Evolutionary conservation across 1,140 invertebrate species (phyloP), one percentile per base, ranked within the genome.

Genomic region (Sarcophaga peregrina): DNA sequence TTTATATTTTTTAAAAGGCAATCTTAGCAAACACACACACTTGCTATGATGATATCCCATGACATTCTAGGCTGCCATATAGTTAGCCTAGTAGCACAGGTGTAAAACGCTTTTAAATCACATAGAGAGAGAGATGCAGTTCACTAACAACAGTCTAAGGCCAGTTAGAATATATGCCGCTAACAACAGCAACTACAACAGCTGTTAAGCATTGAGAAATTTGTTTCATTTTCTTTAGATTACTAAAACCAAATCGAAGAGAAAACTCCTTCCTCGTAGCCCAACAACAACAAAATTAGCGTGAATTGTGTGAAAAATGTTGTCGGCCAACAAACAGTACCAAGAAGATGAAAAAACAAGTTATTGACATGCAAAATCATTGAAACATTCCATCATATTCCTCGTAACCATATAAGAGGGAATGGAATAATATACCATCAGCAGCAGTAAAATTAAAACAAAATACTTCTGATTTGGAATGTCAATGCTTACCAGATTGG

Each of bases 11-110:
- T 76, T 6, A 9, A 47, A n/a, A 25, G 20, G 75, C 47, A 78
- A 78, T 78, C 47, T 78, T 78, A 78, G 50, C 52, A 78, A 47
- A 78, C 75, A 52, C 50, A 47, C 75, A 52, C 13, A 50, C 75
- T 46, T 46, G 15, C 15, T 11, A 73, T 20, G 15, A 68, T 68
- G 62, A 50, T 50, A 78, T 75, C 11, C 45, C 45, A 76, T n/a
- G 47, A 76, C 62, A 72, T 20, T 37, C 25, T 37, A 37, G 25
- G 25, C 25, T 37, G 25, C 25, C 4, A 13, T 58, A 13, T 1
- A n/a, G 6, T n/a, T 13, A 37, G 13, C 11, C 54, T n/a, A 58
- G 13, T 47, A 47, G 47, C n/a, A 78, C 75, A 78, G 75, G 75
- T 78, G 75, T 78, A 78, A 78, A 78, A 50, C 17, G 17, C 75